These are phyloP conservation scores for Anadara kagoshimensis DNA, from an alignment of 1,140 invertebrate genomes.

Conservation along the genomic window DNA sequence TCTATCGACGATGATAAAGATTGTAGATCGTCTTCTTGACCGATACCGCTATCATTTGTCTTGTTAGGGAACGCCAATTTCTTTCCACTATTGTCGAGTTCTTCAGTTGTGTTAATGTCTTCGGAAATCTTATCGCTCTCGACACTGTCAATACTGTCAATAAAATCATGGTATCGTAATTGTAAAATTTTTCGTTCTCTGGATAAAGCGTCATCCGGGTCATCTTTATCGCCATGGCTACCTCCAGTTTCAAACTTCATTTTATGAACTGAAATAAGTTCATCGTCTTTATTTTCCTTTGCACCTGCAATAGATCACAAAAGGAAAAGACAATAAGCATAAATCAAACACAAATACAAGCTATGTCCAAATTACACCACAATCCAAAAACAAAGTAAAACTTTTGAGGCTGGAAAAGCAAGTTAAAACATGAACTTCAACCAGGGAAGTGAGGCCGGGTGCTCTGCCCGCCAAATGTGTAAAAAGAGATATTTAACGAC, in stretches of 20 bases:
- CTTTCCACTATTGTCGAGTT: neutral
- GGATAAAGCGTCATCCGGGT: conserved; percentile 4
- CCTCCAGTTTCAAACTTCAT: conserved; percentile 35
- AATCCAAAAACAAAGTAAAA: too few species aligned
- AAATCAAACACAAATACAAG: too few species aligned
- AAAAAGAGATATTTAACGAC: too few species aligned
- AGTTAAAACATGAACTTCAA: too few species aligned
- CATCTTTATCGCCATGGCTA: conserved; percentile 4
- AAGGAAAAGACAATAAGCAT: neutral
- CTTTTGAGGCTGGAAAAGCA: too few species aligned
- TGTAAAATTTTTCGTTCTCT: conserved; percentile 10
- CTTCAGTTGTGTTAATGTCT: conserved; percentile 6
- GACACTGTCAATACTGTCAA: conserved; percentile 2
- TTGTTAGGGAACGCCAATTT: neutral
- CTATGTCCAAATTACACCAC: too few species aligned
- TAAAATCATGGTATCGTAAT: conserved; percentile 13
- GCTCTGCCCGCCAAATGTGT: too few species aligned
- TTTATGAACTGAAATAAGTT: conserved; percentile 22
- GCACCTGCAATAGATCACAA: conserved; percentile 13
- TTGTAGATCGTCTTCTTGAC: neutral
- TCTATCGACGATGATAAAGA: neutral
- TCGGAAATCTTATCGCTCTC: too few species aligned
- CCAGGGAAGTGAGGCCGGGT: too few species aligned
- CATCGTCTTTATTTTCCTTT: conserved; percentile 12
- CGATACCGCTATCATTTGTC: conserved; percentile 15